A percentile compares a stretch with the other conserved stretches of the same genome.
phyloP scores from a whole-genome alignment of 2,113 vertebrate species.

The Egretta garzetta region DNA sequence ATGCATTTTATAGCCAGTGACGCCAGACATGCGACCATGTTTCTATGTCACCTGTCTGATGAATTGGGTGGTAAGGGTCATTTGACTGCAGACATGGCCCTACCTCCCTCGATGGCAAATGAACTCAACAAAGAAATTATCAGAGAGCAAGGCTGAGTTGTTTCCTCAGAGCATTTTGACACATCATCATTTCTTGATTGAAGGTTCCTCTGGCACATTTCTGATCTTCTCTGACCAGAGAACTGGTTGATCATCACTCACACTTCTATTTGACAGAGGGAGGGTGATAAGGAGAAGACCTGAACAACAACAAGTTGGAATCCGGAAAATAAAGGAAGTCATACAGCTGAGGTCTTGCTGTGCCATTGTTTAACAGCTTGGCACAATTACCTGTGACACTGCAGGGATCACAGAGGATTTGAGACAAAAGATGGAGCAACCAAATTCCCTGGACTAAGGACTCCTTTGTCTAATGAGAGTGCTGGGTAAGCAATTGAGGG shows the following conservation, averaged over 20 bases:
- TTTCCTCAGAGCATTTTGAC: neutral
- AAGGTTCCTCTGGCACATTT: neutral
- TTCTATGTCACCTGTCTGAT: neutral
- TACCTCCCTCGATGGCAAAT: neutral
- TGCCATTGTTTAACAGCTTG: neutral
- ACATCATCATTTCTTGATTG: neutral
- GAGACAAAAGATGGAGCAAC: neutral
- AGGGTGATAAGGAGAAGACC: neutral
- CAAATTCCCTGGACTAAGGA: neutral
- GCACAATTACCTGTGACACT: neutral
- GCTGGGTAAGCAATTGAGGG: neutral
- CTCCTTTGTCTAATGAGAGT: neutral
- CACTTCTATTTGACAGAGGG: neutral
- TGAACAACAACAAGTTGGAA: neutral
- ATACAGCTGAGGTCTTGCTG: neutral
- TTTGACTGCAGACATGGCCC: neutral
- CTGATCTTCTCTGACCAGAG: neutral
- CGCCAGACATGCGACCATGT: neutral
- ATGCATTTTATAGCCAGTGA: fast-evolving
- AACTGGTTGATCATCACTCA: neutral
- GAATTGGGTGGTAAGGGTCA: neutral
- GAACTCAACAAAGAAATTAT: neutral
- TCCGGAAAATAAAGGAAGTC: neutral
- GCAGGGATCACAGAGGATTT: neutral
- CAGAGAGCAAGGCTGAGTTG: neutral